Conservation (phyloP, 2,888 invertebrate species). For the Cryptocephalus moraei region DNA sequence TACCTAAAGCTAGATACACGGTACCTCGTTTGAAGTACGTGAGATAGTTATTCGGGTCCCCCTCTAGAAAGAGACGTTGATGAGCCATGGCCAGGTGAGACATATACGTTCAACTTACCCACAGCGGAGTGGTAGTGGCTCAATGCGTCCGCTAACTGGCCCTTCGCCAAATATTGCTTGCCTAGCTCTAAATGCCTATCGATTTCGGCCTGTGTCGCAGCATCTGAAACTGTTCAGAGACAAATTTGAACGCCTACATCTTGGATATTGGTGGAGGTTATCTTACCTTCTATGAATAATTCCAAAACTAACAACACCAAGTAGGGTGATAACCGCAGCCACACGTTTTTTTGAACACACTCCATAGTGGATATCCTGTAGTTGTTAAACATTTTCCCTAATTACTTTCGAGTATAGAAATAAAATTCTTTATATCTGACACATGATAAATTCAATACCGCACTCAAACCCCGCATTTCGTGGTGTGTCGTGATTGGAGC, state of each 20-base stretch:
- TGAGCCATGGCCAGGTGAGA: conserved; percentile 91
- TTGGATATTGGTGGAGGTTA: conserved; percentile 11
- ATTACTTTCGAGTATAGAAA: too few species aligned
- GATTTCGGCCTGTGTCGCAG: conserved; percentile 65
- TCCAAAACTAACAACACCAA: conserved; percentile 56
- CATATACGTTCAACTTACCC: conserved; percentile 47
- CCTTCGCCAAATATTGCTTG: conserved; percentile 79
- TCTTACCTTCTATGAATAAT: conserved; percentile 58
- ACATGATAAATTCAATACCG: too few species aligned
- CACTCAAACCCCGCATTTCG: too few species aligned
- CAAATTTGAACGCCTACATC: neutral
- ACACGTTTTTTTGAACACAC: conserved; percentile 39
- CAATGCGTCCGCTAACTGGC: conserved; percentile 91
- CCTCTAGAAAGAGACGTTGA: conserved; percentile 56
- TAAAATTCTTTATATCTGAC: too few species aligned
- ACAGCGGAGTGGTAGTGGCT: conserved; percentile 97
- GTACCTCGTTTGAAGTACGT: conserved; percentile 94
- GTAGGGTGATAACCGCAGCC: conserved; percentile 57
- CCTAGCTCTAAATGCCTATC: conserved; percentile 92
- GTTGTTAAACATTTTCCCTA: conserved; percentile 16
- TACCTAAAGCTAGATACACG: conserved; percentile 90
- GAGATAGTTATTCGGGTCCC: conserved; percentile 90
- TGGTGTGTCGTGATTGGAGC: too few species aligned
- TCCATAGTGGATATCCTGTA: conserved; percentile 42
- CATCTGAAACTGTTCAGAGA: conserved; percentile 51